phyloP scores from a whole-genome alignment of 1,140 invertebrate genomes.

The Diprion similis region DNA sequence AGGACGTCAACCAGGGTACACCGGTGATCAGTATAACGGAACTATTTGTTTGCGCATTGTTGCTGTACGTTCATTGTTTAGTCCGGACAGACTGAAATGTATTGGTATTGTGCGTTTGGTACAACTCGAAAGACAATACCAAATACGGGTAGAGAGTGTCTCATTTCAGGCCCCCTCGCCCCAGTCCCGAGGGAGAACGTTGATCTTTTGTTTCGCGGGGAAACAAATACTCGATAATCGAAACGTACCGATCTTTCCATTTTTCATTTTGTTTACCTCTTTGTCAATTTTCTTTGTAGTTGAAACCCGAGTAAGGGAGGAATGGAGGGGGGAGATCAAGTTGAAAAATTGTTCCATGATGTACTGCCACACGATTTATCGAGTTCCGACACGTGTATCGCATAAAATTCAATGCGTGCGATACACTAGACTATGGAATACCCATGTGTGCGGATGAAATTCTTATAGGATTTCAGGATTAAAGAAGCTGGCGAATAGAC shows the following conservation, averaged over 20 bases:
- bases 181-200: not conserved
- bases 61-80: constrained; percentile 39
- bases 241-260: not conserved
- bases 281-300: no score
- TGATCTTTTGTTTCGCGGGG: not conserved
- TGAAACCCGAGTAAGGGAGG: no score
- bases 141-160: not conserved
- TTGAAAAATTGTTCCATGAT: no score
- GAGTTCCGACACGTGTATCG: no score
- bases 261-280: not conserved
- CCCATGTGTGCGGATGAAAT: no score
- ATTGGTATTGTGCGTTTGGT: not conserved
- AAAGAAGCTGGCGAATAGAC: no score
- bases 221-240: not conserved
- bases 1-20: constrained; percentile 27
- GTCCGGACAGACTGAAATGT: constrained; percentile 9
- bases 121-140: not conserved
- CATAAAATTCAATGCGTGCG: no score
- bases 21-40: constrained; percentile 52
- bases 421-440: no score
- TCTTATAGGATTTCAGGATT: no score
- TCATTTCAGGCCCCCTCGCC: not conserved
- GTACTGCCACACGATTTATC: no score
- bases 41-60: constrained; percentile 57
- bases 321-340: no score